Evolutionary conservation across 2,888 invertebrate genomes (phyloP), one percentile per base, ranked within the genome.

Genomic region (Pollenia amentaria): DNA sequence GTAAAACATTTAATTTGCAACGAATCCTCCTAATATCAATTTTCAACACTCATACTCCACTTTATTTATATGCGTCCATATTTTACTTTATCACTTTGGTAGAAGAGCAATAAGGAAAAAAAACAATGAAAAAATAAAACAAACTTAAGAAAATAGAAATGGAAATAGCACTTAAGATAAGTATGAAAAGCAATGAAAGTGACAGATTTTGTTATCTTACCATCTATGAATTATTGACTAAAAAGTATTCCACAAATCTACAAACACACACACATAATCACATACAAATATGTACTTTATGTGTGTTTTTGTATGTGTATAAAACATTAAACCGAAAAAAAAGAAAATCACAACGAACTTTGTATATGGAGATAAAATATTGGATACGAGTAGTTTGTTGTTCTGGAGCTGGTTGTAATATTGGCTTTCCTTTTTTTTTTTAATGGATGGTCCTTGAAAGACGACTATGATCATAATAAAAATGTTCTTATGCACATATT

Each of bases 141-240:
- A 51, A 82, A 69, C 44, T 62, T 51, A 42, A 69, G 44, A 67
- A 62, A 82, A 67, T 51, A 82, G 62, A 29, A 69, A 67, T 60
- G 29, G 65, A 87, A 84, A 81, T 75, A 57, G 57, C 78, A 79
- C 85, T 85, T 76, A 76, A 84, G 81, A 87, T 87, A 87, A 87
- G 77, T 67, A 84, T 72, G 80, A 73, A 84, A 84, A 70, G 81
- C 77, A 85, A 87, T 85, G 82, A 82, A 85, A 87, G 87, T 87
- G 87, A 87, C 87, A 87, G 87, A 87, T 87, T 87, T 83, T 83
- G 48, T 42, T 87, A 87, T 85, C 87, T 85, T 76, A 42, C 60
- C 65, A 84, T 84, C 84, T 77, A 86, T 73, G 62, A 77, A 84
- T 81, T 77, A 81, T 84, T 72, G 84, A 67, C 70, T 83, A 72